Evolutionary conservation across 1,140 invertebrate species (phyloP).

Genomic region (Alviniconcha marisindica): DNA sequence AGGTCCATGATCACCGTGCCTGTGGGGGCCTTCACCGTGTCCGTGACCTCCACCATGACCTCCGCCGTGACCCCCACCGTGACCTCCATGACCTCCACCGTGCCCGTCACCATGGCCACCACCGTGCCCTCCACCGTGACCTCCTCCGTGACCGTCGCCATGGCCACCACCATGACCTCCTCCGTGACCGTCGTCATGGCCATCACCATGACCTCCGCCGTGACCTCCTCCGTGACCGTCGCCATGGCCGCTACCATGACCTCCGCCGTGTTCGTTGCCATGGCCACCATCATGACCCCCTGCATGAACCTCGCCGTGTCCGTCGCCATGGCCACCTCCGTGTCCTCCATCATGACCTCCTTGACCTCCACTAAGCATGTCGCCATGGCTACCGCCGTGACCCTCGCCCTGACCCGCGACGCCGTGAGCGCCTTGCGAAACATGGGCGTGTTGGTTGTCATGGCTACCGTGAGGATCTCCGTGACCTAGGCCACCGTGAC

Average conservation of each 20-base stretch:
- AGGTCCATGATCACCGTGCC: not conserved
- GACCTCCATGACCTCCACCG: not conserved
- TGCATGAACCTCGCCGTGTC: not conserved
- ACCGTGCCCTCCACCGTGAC: not conserved
- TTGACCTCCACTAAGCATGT: no score
- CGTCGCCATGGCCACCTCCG: not conserved
- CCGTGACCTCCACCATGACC: not conserved
- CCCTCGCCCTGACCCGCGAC: no score
- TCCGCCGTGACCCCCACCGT: slow-evolving; percentile 2
- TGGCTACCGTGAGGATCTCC: no score
- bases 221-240: not conserved
- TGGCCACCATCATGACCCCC: not conserved
- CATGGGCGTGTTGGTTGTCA: no score
- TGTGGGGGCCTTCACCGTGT: not conserved
- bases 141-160: not conserved
- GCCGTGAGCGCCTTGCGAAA: no score
- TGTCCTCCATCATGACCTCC: not conserved
- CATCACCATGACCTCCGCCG: not conserved
- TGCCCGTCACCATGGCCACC: not conserved
- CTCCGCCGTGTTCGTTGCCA: not conserved
- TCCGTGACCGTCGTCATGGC: not conserved
- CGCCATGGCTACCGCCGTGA: no score
- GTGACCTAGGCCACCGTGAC: no score
- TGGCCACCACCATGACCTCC: not conserved
- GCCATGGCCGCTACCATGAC: slow-evolving; percentile 1